Percentiles rank a stretch among this genome's conserved stretches.
These are phyloP conservation scores for Acanthornis magna DNA, from an alignment of 2,797 vertebrate species.

Conservation along the genomic window DNA sequence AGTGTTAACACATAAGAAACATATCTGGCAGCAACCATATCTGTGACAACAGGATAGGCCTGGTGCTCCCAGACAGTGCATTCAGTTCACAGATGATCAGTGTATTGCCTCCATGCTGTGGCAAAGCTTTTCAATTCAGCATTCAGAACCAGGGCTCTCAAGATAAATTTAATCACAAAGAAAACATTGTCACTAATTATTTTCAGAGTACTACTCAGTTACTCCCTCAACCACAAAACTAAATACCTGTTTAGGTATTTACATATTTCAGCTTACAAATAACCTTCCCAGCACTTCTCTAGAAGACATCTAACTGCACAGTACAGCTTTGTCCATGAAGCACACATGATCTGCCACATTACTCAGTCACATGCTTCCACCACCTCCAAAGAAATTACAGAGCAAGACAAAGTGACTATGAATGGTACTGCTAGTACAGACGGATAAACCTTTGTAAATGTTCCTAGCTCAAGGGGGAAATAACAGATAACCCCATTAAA, in stretches of 20 bases:
- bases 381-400: not conserved
- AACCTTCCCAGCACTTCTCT: not conserved
- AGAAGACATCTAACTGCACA: not conserved
- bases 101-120: fast-evolving
- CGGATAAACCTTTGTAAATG: not conserved
- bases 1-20: not conserved
- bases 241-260: not conserved
- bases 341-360: fast-evolving
- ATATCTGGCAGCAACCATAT: not conserved
- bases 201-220: not conserved
- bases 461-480: not conserved
- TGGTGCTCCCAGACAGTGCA: not conserved
- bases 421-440: not conserved
- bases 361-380: not conserved
- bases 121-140: not conserved
- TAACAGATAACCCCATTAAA: not conserved
- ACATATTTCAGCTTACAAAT: not conserved
- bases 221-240: not conserved
- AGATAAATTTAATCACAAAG: not conserved
- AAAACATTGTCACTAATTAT: not conserved
- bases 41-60: not conserved
- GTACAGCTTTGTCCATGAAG: not conserved
- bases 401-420: not conserved
- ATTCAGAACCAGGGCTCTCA: not conserved
- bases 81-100: not conserved